Conservation (phyloP, 1,140 invertebrate genomes). For the Hylaeus volcanicus region DNA sequence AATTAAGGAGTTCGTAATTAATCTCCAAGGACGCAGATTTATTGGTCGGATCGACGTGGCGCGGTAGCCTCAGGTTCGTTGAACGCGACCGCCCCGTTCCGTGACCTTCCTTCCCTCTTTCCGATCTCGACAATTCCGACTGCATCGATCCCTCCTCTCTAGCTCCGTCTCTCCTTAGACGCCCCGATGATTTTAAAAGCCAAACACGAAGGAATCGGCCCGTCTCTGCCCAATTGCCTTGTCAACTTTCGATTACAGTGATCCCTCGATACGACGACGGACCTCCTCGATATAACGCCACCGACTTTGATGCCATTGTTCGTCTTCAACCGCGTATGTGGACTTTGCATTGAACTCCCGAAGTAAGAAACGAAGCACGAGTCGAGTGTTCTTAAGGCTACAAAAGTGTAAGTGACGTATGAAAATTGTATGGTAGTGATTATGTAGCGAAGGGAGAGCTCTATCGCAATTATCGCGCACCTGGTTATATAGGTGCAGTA, state of each 20-base stretch:
- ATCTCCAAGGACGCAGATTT: constrained; percentile 49
- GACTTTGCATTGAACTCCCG: too few relatives aligned
- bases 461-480: too few relatives aligned
- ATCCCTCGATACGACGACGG: too few relatives aligned
- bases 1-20: constrained; percentile 59
- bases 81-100: constrained; percentile 49
- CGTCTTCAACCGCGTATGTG: too few relatives aligned
- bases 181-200: constrained; percentile 19
- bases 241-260: not conserved
- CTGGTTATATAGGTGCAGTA: too few relatives aligned
- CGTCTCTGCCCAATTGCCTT: not conserved
- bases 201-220: constrained; percentile 13
- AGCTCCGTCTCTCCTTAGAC: not conserved
- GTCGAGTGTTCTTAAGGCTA: too few relatives aligned
- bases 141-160: constrained; percentile 19
- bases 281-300: too few relatives aligned
- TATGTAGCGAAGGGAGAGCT: too few relatives aligned
- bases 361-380: too few relatives aligned
- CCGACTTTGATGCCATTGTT: too few relatives aligned
- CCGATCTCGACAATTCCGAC: constrained; percentile 29
- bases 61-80: constrained; percentile 49
- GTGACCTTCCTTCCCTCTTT: constrained; percentile 49
- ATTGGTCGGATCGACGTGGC: constrained; percentile 29
- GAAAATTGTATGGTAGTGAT: too few relatives aligned
- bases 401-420: too few relatives aligned